These are phyloP conservation scores for Papilio elwesi DNA, from an alignment of 2,888 invertebrate genomes.

Conservation along the genomic window DNA sequence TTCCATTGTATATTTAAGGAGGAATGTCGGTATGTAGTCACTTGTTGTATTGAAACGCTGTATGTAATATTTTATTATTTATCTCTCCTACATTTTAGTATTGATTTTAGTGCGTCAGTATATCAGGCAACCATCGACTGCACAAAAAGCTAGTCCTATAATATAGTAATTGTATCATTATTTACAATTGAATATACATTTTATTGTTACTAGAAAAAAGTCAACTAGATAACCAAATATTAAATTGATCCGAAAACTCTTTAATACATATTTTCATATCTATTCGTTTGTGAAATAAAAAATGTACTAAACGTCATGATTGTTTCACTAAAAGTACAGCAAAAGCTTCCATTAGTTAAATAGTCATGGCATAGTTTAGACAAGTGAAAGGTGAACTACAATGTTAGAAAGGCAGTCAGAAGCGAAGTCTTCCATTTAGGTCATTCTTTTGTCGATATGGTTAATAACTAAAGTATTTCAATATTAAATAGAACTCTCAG, in stretches of 20 bases:
- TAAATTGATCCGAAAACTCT: no score
- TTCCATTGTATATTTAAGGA: conserved; percentile 22
- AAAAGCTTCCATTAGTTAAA: background rate
- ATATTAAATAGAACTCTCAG: no score
- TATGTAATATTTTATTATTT: background rate
- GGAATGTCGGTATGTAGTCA: conserved; percentile 19
- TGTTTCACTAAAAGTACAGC: background rate
- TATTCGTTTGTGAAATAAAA: no score
- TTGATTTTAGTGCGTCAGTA: conserved; percentile 5
- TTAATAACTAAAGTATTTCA: background rate
- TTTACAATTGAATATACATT: no score
- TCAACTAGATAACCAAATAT: no score
- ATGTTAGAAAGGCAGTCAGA: conserved; percentile 3
- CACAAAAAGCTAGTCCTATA: background rate
- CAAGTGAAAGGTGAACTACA: conserved; percentile 19
- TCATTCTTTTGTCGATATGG: background rate
- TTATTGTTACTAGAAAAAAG: no score
- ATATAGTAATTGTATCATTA: no score
- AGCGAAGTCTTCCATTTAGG: background rate
- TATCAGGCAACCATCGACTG: background rate
- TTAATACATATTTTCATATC: no score
- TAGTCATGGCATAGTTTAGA: background rate
- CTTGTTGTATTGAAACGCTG: background rate
- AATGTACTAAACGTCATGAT: background rate
- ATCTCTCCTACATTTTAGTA: conserved; percentile 12